Conservation (phyloP, 2,888 invertebrate species). For the Cheilosia scutellata region DNA sequence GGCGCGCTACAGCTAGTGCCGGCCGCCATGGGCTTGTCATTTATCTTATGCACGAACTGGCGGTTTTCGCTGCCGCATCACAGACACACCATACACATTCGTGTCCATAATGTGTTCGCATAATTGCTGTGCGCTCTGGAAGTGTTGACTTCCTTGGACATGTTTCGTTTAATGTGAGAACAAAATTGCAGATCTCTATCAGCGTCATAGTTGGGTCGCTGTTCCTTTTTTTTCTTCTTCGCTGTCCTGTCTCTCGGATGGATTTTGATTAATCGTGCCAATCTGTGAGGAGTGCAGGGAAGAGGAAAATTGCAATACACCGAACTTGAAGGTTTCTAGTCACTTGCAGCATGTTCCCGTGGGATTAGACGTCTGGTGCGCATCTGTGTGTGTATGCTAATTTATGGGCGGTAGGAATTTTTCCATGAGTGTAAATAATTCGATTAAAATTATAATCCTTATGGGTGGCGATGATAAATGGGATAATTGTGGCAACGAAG, state of each 20-base stretch:
- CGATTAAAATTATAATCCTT: constrained; percentile 60
- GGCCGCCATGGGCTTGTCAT: constrained; percentile 59
- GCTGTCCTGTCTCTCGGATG: constrained; percentile 32
- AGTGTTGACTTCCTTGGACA: constrained; percentile 63
- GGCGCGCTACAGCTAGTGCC: constrained; percentile 38
- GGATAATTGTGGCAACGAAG: constrained; percentile 16
- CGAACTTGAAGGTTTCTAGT: constrained; percentile 17
- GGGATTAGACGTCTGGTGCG: constrained; percentile 37
- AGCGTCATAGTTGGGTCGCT: constrained; percentile 67
- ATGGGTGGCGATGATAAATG: constrained; percentile 44
- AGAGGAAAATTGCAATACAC: constrained; percentile 14
- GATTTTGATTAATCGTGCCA: constrained; percentile 70
- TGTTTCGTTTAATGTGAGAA: constrained; percentile 74
- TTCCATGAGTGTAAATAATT: constrained; percentile 47
- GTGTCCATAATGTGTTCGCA: constrained; percentile 69
- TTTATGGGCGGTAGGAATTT: constrained; percentile 41
- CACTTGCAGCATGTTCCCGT: constrained; percentile 21
- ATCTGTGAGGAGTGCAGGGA: constrained; percentile 15
- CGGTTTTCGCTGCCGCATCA: constrained; percentile 29
- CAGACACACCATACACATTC: constrained; percentile 24
- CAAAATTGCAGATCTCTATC: constrained; percentile 74
- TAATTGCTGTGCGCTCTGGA: constrained; percentile 53
- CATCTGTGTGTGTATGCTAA: neutral
- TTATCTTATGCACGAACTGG: constrained; percentile 66
- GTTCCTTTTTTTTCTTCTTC: constrained; percentile 21